Percentiles rank a stretch among this genome's conserved stretches.
Evolutionary conservation across 2,888 invertebrate genomes (phyloP).

Genomic region (Oxycera nigricornis): DNA sequence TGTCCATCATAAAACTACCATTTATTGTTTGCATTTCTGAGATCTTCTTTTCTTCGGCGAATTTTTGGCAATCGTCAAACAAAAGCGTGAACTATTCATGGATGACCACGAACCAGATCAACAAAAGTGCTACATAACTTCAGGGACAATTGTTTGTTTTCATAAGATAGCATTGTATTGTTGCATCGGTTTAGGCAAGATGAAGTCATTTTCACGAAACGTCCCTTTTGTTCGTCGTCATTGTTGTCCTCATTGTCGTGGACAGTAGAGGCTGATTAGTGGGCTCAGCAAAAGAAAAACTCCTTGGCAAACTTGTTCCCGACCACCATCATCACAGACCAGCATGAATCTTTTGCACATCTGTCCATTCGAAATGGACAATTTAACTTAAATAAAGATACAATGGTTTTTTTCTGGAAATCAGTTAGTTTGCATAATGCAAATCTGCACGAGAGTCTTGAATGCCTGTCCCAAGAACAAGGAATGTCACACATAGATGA

Average conservation of each 20-base stretch:
- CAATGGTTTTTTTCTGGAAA: slow-evolving; percentile 23
- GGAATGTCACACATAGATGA: slow-evolving; percentile 12
- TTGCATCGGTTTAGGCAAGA: slow-evolving; percentile 16
- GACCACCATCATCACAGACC: neutral
- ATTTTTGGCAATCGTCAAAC: slow-evolving; percentile 24
- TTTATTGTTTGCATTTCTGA: too few species aligned
- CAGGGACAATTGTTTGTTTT: slow-evolving; percentile 38
- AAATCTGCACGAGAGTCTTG: slow-evolving; percentile 14
- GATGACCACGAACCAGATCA: slow-evolving; percentile 33
- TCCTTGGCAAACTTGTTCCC: neutral
- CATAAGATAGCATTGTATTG: slow-evolving; percentile 28
- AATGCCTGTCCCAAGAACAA: neutral
- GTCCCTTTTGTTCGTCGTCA: slow-evolving; percentile 7
- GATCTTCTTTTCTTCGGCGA: neutral
- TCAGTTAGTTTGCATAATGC: slow-evolving; percentile 26
- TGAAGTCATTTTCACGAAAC: slow-evolving; percentile 26
- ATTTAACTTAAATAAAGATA: slow-evolving; percentile 25
- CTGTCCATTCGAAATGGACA: slow-evolving; percentile 32
- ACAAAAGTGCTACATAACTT: slow-evolving; percentile 10
- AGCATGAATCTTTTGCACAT: neutral
- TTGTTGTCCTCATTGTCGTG: too few species aligned
- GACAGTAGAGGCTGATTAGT: slow-evolving; percentile 28
- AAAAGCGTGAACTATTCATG: slow-evolving; percentile 11
- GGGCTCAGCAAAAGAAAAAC: neutral
- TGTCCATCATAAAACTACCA: neutral